Base-by-base conservation (phyloP, 2,797 vertebrate species). In the Protonibea diacanthus region DNA sequence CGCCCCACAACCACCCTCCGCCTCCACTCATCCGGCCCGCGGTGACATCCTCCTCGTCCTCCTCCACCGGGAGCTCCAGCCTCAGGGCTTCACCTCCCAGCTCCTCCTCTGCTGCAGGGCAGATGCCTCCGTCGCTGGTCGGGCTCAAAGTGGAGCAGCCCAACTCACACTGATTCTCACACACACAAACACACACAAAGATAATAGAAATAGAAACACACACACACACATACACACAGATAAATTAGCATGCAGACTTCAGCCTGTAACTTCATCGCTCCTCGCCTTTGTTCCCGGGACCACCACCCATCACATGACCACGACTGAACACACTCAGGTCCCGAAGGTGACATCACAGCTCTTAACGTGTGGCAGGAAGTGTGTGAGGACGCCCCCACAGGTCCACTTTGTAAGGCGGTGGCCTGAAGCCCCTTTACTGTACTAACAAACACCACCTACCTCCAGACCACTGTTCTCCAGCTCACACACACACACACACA, bases 21-120 rank as follows among this genome's bases (percentile, higher is more conserved):
- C 97, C 97, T 0, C 97, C 97, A 0, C 96, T 97, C 71, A 97
- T 97, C 81, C 95, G 96, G n/a, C 97, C 96, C 0, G 94, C 95
- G 0, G 92, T 94, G 23, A 94, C 95, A 2, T 38, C 33, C 13
- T 68, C 94, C 48, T 86, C 95, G 8, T 85, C 88, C 21, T 67
- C 82, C 33, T 87, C 95, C 5, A 91, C 88, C 49, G 93, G 92
- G 59, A 82, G 90, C 47, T 77, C 92, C 47, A 73, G 76, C 72
- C 88, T 91, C 71, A 88, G 91, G 83, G 93, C 91, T 29, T 93
- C 93, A 55, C 89, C 93, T 57, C 86, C 90, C 83, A 84, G 71
- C 82, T 88, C 91, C 71, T 57, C 90, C 55, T 83, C 88, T 3
- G 57, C 81, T 18, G 81, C 91, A 15, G 74, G 80, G 6, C 88